Evolutionary conservation across 2,888 invertebrate species (phyloP).

Genomic region (Patella pellucida): DNA sequence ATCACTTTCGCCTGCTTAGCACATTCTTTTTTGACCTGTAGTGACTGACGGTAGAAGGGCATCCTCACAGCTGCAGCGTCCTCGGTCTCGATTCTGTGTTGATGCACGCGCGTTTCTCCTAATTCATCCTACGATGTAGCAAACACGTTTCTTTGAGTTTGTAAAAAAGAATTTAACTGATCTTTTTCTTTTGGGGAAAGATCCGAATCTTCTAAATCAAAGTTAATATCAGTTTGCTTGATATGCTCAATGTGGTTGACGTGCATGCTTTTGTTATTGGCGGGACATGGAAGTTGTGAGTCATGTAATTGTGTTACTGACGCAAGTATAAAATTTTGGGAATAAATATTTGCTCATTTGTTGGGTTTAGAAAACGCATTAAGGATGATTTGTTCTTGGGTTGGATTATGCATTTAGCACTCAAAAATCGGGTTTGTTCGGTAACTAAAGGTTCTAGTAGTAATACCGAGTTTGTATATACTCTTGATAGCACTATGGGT

Average conservation of each 20-base stretch:
- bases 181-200: not conserved
- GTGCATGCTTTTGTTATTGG: constrained; percentile 25
- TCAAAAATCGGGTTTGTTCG: not conserved
- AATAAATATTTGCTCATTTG: constrained; percentile 22
- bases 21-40: too few species aligned
- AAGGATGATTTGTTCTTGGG: not conserved
- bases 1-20: too few species aligned
- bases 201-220: too few species aligned
- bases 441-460: not conserved
- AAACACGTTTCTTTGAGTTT: not conserved
- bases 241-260: not conserved
- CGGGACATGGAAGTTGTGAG: too few species aligned
- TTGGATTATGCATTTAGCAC: not conserved
- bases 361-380: constrained; percentile 30
- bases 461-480: too few species aligned
- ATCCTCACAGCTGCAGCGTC: too few species aligned
- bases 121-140: too few species aligned
- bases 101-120: too few species aligned
- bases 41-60: too few species aligned
- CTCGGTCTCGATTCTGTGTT: too few species aligned
- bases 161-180: not conserved
- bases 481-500: too few species aligned
- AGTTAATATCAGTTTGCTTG: not conserved
- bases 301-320: too few species aligned
- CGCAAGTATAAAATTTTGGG: not conserved